Base-by-base conservation (phyloP, 2,888 invertebrate species). In the Amiota minor region DNA sequence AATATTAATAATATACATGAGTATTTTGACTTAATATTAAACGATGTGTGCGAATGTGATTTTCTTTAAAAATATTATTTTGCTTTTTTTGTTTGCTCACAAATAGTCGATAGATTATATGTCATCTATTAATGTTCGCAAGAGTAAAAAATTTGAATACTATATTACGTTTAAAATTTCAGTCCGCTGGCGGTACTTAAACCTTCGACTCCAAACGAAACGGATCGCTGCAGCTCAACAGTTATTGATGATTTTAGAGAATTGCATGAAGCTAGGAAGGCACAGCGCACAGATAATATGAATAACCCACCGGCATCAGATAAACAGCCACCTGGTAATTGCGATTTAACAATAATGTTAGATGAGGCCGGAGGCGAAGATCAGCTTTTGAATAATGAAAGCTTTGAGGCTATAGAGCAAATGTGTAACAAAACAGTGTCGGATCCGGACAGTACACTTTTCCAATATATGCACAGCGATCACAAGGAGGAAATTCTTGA, bases 371-470 rank as follows among this genome's bases (percentile, higher is more conserved):
- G 16, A 47, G 10, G 2, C 53, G 71, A 77, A 62, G 75, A 47
- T 49, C 74, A 67, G 18, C 23, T 47, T 2, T 50, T 64, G n/a
- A 70, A 12, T 47, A 68, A 80, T n/a, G 88, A 88, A 46, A 89
- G 89, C 53, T 89, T 89, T 50, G 85, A 83, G 76, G 84, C 82
- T 9, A 73, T 88, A 16, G 89, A 89, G 69, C 83, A 81, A 18
- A 89, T 89, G 87, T 89, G 89, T 70, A 82, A 89, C 72, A 89
- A 89, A 76, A 88, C 89, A 0, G 86, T 78, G 0, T 89, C 88
- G 0, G 89, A 89, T 82, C 88, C 89, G 0, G 79, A 89, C 46
- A 89, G 86, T 74, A 89, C 89, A 0, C 76, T 89, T 0, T 89
- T 88, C 50, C 81, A 86, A 71, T 89, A 89, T 75, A 49, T 88